phyloP scores from a whole-genome alignment of 1,140 invertebrate genomes.

The Cherax destructor region DNA sequence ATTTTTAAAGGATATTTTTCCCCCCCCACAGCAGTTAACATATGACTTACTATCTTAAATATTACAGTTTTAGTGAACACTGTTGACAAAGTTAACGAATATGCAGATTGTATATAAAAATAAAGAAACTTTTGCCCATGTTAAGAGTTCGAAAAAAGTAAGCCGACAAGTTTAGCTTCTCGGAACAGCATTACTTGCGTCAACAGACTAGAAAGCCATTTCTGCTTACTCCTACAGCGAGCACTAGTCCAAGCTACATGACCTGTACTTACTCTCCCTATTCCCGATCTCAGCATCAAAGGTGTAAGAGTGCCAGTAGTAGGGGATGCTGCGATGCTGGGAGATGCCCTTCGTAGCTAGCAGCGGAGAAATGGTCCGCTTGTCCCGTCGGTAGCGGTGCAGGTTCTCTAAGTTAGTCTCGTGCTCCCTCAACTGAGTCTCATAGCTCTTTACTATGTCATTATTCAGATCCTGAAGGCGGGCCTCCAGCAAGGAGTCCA shows the following conservation, averaged over 20 bases:
- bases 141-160: too few species aligned
- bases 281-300: slow-evolving; percentile 13
- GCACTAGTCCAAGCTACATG: background rate
- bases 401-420: background rate
- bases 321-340: background rate
- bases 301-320: slow-evolving; percentile 29
- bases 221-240: background rate
- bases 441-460: background rate
- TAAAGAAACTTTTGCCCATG: too few species aligned
- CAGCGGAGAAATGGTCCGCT: background rate
- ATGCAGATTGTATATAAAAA: too few species aligned
- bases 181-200: too few species aligned
- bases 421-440: background rate
- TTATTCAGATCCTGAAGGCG: background rate
- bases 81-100: too few species aligned
- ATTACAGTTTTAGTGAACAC: too few species aligned
- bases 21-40: too few species aligned
- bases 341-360: background rate
- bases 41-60: too few species aligned
- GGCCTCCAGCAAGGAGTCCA: slow-evolving; percentile 9
- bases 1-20: too few species aligned
- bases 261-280: slow-evolving; percentile 5
- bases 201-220: too few species aligned
- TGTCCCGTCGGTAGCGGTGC: background rate
- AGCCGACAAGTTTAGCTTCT: too few species aligned